Evolutionary conservation across 2,888 invertebrate species (phyloP), one percentile per base, ranked within the genome.

Genomic region (Strigamia crassipes): DNA sequence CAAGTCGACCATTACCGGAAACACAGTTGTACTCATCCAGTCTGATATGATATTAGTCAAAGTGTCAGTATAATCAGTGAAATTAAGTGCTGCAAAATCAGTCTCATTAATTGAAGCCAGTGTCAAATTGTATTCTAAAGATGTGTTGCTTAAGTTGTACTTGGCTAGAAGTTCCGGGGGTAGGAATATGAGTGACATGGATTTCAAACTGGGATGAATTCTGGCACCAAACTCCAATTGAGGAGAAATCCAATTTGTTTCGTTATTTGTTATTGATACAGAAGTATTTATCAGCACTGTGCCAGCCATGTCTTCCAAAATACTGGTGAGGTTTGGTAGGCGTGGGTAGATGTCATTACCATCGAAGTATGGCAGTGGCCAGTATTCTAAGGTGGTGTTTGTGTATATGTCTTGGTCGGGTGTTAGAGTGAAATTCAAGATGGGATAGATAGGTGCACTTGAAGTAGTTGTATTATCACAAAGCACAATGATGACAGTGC

Each of bases 91-190:
- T 38, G 38, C 61, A n/a, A 77, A 78, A n/a, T 77, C 81, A 10
- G 56, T 81, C 0, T 23, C 81, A 23, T 81, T 81, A 18, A 18
- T 13, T 12, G n/a, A 2, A 56, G 34, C 18, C 27, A 18, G 3
- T 31, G 38, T 31, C 12, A 80, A 21, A 13, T 78, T 78, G 27
- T 38, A 12, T 38, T 15, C 79, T 15, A 18, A n/a, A 15, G 78
- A 78, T 10, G 10, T 31, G 18, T 78, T 46, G 21, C n/a, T 27
- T 21, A 82, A 80, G 31, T 82, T 82, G 27, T 41, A 51, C 46
- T 82, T 80, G 4, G 42, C 77, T 23, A 82, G n/a, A 6, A 82
- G 34, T 8, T 82, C 46, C n/a, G 73, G 82, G 10, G 82, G 82
- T 23, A 82, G 31, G 34, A 42, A 80, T 46, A 82, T 27, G 4